phyloP scores from a whole-genome alignment of 2,888 invertebrate genomes.

The Epistrophella euchroma region DNA sequence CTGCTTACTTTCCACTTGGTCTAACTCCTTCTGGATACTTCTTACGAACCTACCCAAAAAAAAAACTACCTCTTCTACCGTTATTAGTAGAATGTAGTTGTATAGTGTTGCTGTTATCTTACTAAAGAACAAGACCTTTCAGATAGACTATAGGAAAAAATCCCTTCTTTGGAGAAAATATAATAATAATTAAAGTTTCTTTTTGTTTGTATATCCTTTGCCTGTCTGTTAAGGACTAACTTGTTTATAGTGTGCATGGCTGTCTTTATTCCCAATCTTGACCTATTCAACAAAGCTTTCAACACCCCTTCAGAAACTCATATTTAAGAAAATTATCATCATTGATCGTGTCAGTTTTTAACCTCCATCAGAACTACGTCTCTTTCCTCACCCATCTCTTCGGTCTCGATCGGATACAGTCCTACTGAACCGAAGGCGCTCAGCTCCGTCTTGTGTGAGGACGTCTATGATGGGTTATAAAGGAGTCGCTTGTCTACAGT shows the following conservation, averaged over 20 bases:
- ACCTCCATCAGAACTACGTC: too few species aligned
- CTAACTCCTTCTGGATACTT: conserved; percentile 30
- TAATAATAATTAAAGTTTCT: conserved; percentile 65
- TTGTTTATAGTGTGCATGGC: neutral
- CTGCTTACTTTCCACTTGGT: conserved; percentile 38
- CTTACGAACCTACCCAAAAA: conserved; percentile 8
- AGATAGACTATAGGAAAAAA: conserved; percentile 49
- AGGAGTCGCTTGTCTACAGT: too few species aligned
- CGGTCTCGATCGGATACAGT: too few species aligned
- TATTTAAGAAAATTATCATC: too few species aligned
- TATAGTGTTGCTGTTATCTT: conserved; percentile 52
- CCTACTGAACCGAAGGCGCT: too few species aligned
- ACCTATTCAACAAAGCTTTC: neutral
- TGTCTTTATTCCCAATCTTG: neutral
- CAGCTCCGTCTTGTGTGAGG: too few species aligned
- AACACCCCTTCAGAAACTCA: too few species aligned
- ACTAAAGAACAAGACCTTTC: conserved; percentile 53
- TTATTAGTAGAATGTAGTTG: conserved; percentile 6
- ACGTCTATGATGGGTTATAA: too few species aligned
- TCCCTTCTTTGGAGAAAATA: conserved; percentile 59
- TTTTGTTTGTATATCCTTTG: conserved; percentile 14
- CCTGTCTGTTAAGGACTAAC: neutral
- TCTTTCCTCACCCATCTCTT: too few species aligned
- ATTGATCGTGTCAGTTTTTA: too few species aligned
- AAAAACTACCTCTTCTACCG: conserved; percentile 15